Evolutionary conservation across 2,797 vertebrate genomes (phyloP), one percentile per base, ranked within the genome.

Genomic region (Dendrocincla fuliginosa): DNA sequence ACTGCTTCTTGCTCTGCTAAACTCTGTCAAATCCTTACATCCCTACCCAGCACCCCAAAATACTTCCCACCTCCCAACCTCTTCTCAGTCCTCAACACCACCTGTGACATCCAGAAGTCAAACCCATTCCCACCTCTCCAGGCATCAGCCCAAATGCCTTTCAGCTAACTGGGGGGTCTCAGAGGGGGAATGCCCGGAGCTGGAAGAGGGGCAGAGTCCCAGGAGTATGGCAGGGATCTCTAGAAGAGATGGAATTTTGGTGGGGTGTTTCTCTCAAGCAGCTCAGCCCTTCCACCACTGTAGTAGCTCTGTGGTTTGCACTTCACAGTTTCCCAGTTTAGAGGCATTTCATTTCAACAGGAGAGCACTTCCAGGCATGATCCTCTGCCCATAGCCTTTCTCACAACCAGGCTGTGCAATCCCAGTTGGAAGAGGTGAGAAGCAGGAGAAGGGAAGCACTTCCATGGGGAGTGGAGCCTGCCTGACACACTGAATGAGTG

Each of bases 301-400:
- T n/a, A 8, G 14, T 4, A 89, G 76, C 24, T 2, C 28, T 12
- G 4, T 0, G 7, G 5, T 4, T 8, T 20, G 25, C 9, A 8
- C 22, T 8, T 13, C 60, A 28, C 50, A 22, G 15, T 0, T 22
- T 37, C 23, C 13, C 42, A 73, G 9, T 39, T 30, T 3, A 9
- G n/a, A 22, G 24, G 82, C 16, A 8, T 56, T 70, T n/a, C 12
- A 17, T 39, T 79, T 42, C 50, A 30, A 3, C 5, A 79, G 30
- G 11, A 61, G 4, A 71, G 39, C 33, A 8, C 10, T 68, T 46
- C 18, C 50, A 55, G 3, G 27, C 39, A 32, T 6, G 16, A 42
- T 30, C 27, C 63, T 46, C 19, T 63, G 47, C 33, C 12, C 13
- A 28, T 8, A 11, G 7, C 32, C 22, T 11, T 50, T 4, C 57